These are phyloP conservation scores for Oncorhynchus nerka DNA, from an alignment of 2,113 vertebrate species.

Conservation along the genomic window DNA sequence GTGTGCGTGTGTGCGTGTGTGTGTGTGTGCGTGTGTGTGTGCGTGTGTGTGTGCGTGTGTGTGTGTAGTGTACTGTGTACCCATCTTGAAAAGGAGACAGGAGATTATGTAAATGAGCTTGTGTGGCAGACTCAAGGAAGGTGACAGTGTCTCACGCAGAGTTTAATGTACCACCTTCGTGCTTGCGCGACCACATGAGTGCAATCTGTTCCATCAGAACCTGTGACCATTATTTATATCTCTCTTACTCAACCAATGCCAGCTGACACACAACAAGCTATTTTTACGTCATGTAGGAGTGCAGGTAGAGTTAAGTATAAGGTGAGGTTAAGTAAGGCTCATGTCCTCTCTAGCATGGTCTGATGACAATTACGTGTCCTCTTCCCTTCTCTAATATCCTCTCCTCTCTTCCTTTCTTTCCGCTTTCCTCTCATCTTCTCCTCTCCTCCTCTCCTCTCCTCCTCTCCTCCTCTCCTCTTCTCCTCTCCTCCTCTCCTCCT, in stretches of 20 bases:
- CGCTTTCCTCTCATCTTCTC: background rate
- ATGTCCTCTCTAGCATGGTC: background rate
- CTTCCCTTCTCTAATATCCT: background rate
- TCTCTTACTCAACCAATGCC: background rate
- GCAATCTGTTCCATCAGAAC: background rate
- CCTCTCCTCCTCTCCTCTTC: too few relatives aligned
- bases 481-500: background rate
- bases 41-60: background rate
- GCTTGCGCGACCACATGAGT: background rate
- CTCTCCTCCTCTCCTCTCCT: background rate
- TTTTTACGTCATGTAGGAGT: background rate
- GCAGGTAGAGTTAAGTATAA: too few relatives aligned
- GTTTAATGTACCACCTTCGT: background rate
- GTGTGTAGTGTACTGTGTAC: background rate
- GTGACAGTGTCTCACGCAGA: constrained; percentile 30
- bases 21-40: background rate
- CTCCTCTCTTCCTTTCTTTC: background rate
- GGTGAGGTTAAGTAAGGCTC: background rate
- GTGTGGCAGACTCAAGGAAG: constrained; percentile 48
- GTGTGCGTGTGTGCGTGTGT: background rate
- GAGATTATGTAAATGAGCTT: constrained; percentile 57
- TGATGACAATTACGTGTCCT: background rate
- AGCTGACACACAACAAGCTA: background rate
- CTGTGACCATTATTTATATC: background rate
- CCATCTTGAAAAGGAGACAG: constrained; percentile 42